phyloP scores from a whole-genome alignment of 1,140 invertebrate genomes.

The Meteorus sp. region DNA sequence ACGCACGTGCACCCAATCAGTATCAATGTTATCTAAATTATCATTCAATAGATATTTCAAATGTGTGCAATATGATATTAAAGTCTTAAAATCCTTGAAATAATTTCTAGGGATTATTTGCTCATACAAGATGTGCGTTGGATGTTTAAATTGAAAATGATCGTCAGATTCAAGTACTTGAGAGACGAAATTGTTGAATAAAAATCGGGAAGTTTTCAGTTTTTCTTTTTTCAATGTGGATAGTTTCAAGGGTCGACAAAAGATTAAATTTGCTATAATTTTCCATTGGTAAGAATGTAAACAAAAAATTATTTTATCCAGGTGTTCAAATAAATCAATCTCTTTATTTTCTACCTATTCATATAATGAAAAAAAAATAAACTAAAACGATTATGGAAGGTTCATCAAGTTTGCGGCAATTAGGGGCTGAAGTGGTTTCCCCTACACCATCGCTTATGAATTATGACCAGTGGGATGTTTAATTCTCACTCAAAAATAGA shows the following conservation, averaged over 20 bases:
- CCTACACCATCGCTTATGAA: not conserved
- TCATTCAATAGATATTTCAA: conserved; percentile 4
- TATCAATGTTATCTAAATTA: conserved; percentile 1
- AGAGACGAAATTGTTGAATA: no score
- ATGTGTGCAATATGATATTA: not conserved
- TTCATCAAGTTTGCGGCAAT: not conserved
- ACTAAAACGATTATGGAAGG: not conserved
- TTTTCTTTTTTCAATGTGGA: no score
- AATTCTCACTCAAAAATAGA: not conserved
- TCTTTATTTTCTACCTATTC: not conserved
- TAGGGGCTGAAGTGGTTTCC: not conserved
- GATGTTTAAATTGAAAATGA: no score
- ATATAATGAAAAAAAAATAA: not conserved
- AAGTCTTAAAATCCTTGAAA: no score
- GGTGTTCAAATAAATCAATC: not conserved
- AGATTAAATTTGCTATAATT: not conserved
- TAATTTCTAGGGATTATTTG: no score
- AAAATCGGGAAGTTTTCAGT: no score
- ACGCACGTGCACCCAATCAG: not conserved
- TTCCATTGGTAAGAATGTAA: no score
- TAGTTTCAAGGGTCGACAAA: not conserved
- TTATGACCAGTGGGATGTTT: not conserved
- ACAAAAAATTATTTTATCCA: not conserved
- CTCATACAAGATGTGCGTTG: no score
- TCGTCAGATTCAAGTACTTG: no score